These are phyloP conservation scores for Oryzias melastigma DNA, from an alignment of 2,113 vertebrate species.

Conservation along the genomic window DNA sequence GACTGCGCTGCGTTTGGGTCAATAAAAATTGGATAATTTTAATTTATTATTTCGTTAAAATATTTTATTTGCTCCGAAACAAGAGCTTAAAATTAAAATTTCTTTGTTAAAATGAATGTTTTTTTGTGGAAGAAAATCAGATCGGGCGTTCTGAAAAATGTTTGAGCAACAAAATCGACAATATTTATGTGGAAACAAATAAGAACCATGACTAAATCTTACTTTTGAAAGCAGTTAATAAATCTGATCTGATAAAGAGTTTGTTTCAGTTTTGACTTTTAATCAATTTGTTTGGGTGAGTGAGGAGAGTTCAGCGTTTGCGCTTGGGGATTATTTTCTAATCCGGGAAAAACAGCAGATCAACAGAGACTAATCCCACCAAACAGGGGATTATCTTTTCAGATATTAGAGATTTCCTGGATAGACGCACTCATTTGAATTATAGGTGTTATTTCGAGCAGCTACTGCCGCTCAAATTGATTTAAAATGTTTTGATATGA, in stretches of 20 bases:
- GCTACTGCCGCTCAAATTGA: conserved; percentile 4
- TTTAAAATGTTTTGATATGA: conserved; percentile 3
- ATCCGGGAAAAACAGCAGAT: conserved; percentile 41
- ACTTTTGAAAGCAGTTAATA: not conserved
- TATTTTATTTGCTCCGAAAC: no score
- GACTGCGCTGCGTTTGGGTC: no score
- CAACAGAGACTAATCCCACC: conserved; percentile 44
- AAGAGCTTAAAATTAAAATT: no score
- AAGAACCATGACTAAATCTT: not conserved
- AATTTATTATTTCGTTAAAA: no score
- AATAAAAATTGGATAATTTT: no score
- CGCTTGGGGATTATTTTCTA: conserved; percentile 44
- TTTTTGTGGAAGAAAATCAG: no score
- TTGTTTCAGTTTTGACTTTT: conserved; percentile 2
- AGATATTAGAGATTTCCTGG: conserved; percentile 32
- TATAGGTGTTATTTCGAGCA: not conserved
- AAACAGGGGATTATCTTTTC: conserved; percentile 14
- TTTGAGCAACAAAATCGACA: no score
- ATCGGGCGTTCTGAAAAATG: no score
- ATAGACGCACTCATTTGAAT: conserved; percentile 1
- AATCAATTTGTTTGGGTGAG: conserved; percentile 24
- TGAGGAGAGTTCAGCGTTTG: conserved; percentile 9
- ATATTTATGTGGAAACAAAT: no score
- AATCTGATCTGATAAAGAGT: not conserved
- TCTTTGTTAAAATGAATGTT: no score